Evolutionary conservation across 2,113 vertebrate genomes (phyloP).

Genomic region (Grammomys surdaster): DNA sequence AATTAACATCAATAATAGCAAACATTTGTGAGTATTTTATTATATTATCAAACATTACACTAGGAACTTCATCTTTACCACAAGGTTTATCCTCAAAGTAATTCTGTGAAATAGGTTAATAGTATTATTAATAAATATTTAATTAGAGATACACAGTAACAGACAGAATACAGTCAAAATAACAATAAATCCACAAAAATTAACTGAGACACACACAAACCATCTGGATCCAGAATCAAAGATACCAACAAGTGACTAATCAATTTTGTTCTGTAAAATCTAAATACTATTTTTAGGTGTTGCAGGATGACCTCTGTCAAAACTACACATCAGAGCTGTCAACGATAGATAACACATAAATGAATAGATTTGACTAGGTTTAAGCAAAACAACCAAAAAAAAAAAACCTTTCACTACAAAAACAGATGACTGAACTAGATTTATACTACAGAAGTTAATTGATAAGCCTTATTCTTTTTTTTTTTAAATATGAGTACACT

Average conservation of each 20-base stretch:
- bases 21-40: not conserved
- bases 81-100: constrained; percentile 14
- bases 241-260: not conserved
- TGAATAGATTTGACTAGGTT: not conserved
- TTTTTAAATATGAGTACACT: not conserved
- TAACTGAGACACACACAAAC: not conserved
- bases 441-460: not conserved
- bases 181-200: constrained; percentile 6
- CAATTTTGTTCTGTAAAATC: not conserved
- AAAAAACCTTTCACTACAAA: not conserved
- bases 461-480: not conserved
- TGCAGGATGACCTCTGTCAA: not conserved
- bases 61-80: not conserved
- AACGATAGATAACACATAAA: not conserved
- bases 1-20: not conserved
- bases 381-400: not conserved
- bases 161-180: constrained; percentile 15
- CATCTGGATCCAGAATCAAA: not conserved
- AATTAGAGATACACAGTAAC: not conserved
- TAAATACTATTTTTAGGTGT: not conserved
- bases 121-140: not conserved
- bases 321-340: not conserved
- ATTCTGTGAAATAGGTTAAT: not conserved
- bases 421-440: not conserved
- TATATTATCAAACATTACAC: not conserved